Conservation (phyloP, 1,140 invertebrate genomes). For the Psix sp. region DNA sequence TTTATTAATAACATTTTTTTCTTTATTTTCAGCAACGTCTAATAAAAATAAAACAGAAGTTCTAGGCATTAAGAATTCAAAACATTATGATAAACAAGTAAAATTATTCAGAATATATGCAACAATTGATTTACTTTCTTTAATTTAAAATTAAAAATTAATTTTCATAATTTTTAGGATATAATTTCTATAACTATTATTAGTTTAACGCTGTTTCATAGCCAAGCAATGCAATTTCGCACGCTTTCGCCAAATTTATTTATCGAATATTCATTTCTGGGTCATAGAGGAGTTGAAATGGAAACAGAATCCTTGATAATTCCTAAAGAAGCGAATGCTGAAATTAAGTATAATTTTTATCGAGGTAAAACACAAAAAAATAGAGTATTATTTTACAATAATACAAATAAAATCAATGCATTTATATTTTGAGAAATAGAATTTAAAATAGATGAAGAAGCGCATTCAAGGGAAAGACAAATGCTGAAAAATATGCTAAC, state of each 20-base stretch:
- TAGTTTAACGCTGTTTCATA: conserved; percentile 57
- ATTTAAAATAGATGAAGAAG: conserved; percentile 61
- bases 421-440: conserved; percentile 40
- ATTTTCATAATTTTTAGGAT: conserved; percentile 14
- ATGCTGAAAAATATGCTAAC: conserved; percentile 63
- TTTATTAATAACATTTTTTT: no score
- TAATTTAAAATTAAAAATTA: conserved; percentile 2
- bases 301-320: conserved; percentile 59
- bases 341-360: conserved; percentile 60
- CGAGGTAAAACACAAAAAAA: conserved; percentile 44
- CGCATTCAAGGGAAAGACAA: conserved; percentile 55
- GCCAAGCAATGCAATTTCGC: conserved; percentile 30
- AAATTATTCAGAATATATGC: no score
- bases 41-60: no score
- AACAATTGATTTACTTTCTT: not conserved
- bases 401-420: not conserved
- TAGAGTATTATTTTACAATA: not conserved
- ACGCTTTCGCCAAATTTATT: conserved; percentile 53
- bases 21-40: no score
- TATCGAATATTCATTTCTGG: conserved; percentile 64
- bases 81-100: no score
- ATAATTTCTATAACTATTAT: conserved; percentile 57
- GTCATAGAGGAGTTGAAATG: conserved; percentile 59
- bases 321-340: conserved; percentile 22
- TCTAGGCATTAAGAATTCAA: no score